Evolutionary conservation across 1,140 invertebrate genomes (phyloP).

Genomic region (Philopotamus ludificatus): DNA sequence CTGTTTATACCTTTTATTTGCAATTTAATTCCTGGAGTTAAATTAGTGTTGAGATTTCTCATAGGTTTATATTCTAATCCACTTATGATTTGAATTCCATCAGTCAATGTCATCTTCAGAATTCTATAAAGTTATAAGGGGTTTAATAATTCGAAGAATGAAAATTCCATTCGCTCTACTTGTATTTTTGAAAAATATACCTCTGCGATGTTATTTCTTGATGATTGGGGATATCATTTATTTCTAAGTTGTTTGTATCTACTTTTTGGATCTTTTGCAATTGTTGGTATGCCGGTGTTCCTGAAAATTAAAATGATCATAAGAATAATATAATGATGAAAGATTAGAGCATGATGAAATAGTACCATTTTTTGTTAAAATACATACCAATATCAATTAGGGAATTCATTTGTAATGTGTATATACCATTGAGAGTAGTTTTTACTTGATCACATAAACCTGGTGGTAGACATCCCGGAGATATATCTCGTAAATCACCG

Average conservation of each 20-base stretch:
- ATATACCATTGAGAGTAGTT: conserved; percentile 46
- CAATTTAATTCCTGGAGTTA: conserved; percentile 68
- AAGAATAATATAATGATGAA: too few relatives aligned
- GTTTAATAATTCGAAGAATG: too few relatives aligned
- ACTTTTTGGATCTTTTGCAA: conserved; percentile 52
- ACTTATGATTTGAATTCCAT: conserved; percentile 68
- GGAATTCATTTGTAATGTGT: conserved; percentile 51
- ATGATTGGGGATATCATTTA: conserved; percentile 48
- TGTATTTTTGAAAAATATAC: conserved; percentile 61
- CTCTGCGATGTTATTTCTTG: conserved; percentile 50
- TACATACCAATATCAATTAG: conserved; percentile 48
- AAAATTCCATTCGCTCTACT: too few relatives aligned
- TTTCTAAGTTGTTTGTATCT: conserved; percentile 52
- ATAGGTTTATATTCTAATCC: conserved; percentile 75
- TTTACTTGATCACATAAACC: conserved; percentile 45
- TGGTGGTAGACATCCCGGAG: conserved; percentile 48
- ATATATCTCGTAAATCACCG: conserved; percentile 52
- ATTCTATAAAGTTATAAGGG: too few relatives aligned
- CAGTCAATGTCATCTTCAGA: conserved; percentile 72
- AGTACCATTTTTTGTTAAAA: too few relatives aligned
- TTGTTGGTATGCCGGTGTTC: conserved; percentile 53
- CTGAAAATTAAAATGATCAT: conserved; percentile 43
- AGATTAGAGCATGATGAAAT: too few relatives aligned
- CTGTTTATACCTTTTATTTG: conserved; percentile 55
- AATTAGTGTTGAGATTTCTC: conserved; percentile 58